These are phyloP conservation scores for Piaya cayana DNA, from an alignment of 2,113 vertebrate species.

Conservation along the genomic window DNA sequence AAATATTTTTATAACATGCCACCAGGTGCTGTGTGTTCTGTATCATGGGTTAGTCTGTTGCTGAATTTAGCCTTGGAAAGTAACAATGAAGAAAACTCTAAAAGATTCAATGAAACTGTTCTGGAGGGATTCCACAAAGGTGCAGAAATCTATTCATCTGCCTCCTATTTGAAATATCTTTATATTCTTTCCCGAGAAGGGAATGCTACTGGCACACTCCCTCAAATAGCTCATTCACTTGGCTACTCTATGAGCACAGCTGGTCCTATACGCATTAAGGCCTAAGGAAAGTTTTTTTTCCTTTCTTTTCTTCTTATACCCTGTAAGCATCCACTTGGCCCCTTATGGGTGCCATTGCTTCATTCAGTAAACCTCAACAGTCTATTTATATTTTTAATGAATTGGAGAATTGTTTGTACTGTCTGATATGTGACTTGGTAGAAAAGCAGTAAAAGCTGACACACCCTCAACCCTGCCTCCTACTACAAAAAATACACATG, in stretches of 20 bases:
- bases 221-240: not conserved
- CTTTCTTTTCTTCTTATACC: not conserved
- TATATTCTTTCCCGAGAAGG: not conserved
- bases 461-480: not conserved
- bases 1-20: not conserved
- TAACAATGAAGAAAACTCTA: not conserved
- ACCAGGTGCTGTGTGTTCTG: not conserved
- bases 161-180: not conserved
- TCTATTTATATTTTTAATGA: not conserved
- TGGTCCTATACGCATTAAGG: not conserved
- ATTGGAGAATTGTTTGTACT: not conserved
- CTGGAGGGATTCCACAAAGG: not conserved
- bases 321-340: not conserved
- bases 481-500: not conserved
- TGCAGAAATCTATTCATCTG: not conserved
- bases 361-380: not conserved
- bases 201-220: not conserved
- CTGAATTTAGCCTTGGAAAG: not conserved
- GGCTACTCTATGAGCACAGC: not conserved
- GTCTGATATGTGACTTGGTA: not conserved
- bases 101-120: not conserved
- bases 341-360: not conserved
- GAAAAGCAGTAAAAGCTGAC: not conserved
- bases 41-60: not conserved
- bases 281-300: not conserved